phyloP scores from a whole-genome alignment of 2,888 invertebrate genomes.

The Eupithecia exiguata region DNA sequence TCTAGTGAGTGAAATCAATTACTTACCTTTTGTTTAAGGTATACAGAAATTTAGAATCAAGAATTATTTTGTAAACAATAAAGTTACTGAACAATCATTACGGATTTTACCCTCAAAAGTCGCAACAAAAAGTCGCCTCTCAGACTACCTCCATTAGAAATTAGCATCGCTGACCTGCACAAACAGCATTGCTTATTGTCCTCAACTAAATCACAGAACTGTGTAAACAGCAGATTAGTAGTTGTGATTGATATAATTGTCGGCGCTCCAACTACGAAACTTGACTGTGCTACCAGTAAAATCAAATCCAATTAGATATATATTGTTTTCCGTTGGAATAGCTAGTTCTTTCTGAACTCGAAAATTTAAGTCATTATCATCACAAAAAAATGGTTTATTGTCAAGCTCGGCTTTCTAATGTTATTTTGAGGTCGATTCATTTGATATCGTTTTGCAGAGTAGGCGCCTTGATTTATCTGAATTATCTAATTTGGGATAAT shows the following conservation, averaged over 20 bases:
- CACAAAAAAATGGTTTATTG: no score
- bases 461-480: not conserved
- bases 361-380: not conserved
- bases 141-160: not conserved
- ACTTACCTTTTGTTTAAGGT: no score
- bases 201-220: not conserved
- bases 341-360: not conserved
- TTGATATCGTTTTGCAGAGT: not conserved
- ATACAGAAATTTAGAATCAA: no score
- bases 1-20: no score
- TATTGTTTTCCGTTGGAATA: not conserved
- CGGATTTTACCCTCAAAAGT: not conserved
- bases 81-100: no score
- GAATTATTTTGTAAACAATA: no score
- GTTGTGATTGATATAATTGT: slow-evolving; percentile 3
- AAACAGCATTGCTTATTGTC: slow-evolving; percentile 3
- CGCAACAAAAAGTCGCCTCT: not conserved
- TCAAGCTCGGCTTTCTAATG: no score
- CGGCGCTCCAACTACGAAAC: not conserved
- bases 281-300: not conserved
- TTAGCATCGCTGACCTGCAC: not conserved
- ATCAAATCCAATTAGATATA: not conserved
- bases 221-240: slow-evolving; percentile 3
- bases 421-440: no score
- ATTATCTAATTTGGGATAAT: not conserved